Evolutionary conservation across 1,140 invertebrate species (phyloP).

Genomic region (Hestina assimilis): DNA sequence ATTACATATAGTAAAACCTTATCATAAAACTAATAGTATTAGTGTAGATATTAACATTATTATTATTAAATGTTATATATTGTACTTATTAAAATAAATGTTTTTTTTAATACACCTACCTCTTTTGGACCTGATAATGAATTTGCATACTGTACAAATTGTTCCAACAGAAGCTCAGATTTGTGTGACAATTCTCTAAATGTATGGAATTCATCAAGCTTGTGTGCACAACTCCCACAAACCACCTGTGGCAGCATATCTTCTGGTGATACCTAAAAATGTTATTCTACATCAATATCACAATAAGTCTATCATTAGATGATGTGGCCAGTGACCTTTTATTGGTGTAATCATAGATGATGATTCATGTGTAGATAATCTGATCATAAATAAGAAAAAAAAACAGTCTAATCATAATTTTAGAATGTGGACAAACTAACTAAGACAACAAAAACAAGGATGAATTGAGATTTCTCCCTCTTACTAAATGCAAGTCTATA

Average conservation of each 20-base stretch:
- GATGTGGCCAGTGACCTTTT: constrained; percentile 67
- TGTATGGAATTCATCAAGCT: constrained; percentile 79
- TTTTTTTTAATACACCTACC: constrained; percentile 60
- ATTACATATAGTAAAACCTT: constrained; percentile 11
- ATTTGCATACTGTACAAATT: constrained; percentile 79
- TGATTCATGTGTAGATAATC: constrained; percentile 61
- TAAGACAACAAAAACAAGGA: constrained; percentile 36
- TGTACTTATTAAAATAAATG: constrained; percentile 26
- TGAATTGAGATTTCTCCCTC: constrained; percentile 55
- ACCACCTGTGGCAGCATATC: constrained; percentile 80
- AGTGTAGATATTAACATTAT: constrained; percentile 15
- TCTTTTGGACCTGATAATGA: constrained; percentile 77
- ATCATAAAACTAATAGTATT: constrained; percentile 10
- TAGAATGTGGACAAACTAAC: constrained; percentile 25
- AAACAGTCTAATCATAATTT: constrained; percentile 30
- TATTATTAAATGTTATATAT: constrained; percentile 20
- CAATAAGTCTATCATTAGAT: constrained; percentile 49
- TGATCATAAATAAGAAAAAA: constrained; percentile 55
- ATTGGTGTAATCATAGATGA: constrained; percentile 58
- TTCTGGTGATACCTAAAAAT: constrained; percentile 78
- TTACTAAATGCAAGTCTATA: constrained; percentile 66
- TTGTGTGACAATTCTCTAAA: constrained; percentile 80
- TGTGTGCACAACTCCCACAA: constrained; percentile 79
- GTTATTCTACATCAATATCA: constrained; percentile 38
- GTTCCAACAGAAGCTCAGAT: constrained; percentile 79